Evolutionary conservation across 2,113 vertebrate species (phyloP), one percentile per base, ranked within the genome.

Genomic region (Caloenas nicobarica): DNA sequence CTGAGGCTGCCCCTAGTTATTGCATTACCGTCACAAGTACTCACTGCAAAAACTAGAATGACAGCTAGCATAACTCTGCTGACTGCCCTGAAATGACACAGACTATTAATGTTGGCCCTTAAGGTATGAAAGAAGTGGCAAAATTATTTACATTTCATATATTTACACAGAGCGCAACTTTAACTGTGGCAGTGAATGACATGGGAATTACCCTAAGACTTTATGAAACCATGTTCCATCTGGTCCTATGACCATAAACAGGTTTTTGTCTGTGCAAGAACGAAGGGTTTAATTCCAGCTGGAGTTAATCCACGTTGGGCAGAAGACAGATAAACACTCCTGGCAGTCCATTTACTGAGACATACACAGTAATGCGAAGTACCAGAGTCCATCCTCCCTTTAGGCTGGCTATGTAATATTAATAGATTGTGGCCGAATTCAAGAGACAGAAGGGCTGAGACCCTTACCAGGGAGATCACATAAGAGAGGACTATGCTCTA

Each of bases 101-200:
- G 50, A 34, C 89, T 77, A 95, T 87, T 91, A 88, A 93, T 80
- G 78, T 29, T 53, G 9, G 58, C 78, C 95, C 66, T 85, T 53
- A 89, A 84, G 93, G 87, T 58, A 93, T 13, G 29, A 89, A 91
- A 89, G 54, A 72, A 79, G 44, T 13, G 34, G 61, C 72, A 95
- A 61, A 93, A 79, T 76, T 85, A 82, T 94, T 87, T 87, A 66
- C 66, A 58, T 95, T 95, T 76, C 42, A 88, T 87, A 89, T 87
- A 80, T 93, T 92, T 89, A 73, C 54, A 53, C 44, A 34, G 62
- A 85, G 36, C 22, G 21, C 31, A 87, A 72, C 86, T 89, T 71
- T 21, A 92, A 57, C 69, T 69, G 81, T 0, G 0, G 48, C 69
- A 34, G 21, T n/a, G 69, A 81, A 84, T 28, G 69, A 89, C 31